Evolutionary conservation across 1,140 invertebrate genomes (phyloP).

Genomic region (Tetranychus cinnabarinus): DNA sequence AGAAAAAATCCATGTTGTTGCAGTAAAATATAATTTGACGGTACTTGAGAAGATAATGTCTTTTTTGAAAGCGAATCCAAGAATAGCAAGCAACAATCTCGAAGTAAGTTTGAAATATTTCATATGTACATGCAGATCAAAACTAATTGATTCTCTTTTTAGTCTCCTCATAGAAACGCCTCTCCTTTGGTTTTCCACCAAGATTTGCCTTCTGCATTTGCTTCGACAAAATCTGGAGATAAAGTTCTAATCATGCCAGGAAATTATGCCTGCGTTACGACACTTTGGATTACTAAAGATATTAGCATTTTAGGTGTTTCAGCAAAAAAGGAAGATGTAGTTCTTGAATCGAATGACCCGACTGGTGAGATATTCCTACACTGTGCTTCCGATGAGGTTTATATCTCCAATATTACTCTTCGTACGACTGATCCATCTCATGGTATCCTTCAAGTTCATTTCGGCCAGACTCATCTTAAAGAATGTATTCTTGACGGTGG

Average conservation of each 20-base stretch:
- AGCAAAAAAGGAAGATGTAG: neutral
- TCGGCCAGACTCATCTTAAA: constrained; percentile 5
- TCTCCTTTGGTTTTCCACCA: neutral
- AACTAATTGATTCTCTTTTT: too few relatives aligned
- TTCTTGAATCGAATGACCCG: constrained; percentile 5
- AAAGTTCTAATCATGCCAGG: constrained; percentile 11
- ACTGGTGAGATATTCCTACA: constrained; percentile 12
- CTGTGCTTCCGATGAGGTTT: constrained; percentile 1
- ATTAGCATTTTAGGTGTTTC: constrained; percentile 9
- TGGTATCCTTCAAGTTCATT: constrained; percentile 8
- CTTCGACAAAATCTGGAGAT: constrained; percentile 3
- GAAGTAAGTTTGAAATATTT: too few relatives aligned
- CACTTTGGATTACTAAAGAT: constrained; percentile 11
- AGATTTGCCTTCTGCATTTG: neutral
- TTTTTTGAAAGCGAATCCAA: neutral
- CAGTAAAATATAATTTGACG: neutral
- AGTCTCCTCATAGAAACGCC: too few relatives aligned
- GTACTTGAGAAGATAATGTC: neutral
- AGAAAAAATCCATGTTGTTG: too few relatives aligned
- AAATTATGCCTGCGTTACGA: constrained; percentile 7
- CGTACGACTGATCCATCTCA: neutral
- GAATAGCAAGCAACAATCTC: neutral
- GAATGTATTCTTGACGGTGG: constrained; percentile 8
- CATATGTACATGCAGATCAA: too few relatives aligned
- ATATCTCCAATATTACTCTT: constrained; percentile 9